phyloP scores from a whole-genome alignment of 2,888 invertebrate genomes.

The Drosophila borborema region DNA sequence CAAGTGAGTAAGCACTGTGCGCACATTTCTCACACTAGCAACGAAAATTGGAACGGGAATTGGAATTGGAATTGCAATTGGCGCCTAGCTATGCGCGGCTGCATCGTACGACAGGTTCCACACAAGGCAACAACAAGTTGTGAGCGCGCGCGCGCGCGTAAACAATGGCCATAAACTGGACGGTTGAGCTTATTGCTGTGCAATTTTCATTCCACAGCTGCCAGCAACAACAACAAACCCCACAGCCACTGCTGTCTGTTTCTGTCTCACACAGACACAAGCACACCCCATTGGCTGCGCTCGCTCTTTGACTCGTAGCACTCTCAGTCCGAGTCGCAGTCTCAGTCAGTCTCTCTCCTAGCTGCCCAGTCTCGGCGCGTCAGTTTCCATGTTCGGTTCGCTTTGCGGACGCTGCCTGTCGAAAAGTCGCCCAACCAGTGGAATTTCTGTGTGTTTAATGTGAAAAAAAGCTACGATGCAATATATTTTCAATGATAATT shows the following conservation, averaged over 20 bases:
- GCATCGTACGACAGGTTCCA: conserved; percentile 49
- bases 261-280: conserved; percentile 21
- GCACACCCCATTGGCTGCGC: conserved; percentile 18
- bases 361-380: conserved; percentile 56
- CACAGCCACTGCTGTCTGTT: neutral
- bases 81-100: conserved; percentile 36
- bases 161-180: conserved; percentile 74
- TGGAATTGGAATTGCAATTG: conserved; percentile 32
- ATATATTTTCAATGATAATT: conserved; percentile 18
- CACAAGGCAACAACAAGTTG: conserved; percentile 63
- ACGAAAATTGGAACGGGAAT: conserved; percentile 31
- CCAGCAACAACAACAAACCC: conserved; percentile 22
- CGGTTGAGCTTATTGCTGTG: conserved; percentile 49
- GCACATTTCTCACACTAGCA: conserved; percentile 38
- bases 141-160: conserved; percentile 47
- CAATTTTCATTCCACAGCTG: conserved; percentile 58
- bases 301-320: conserved; percentile 26
- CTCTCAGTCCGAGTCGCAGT: conserved; percentile 6
- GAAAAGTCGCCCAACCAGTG: conserved; percentile 43
- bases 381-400: conserved; percentile 62
- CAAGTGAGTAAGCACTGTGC: conserved; percentile 46
- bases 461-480: conserved; percentile 45
- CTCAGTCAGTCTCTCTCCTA: conserved; percentile 40
- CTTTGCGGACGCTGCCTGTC: conserved; percentile 51
- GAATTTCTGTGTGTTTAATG: conserved; percentile 55